Percentiles rank a stretch among this genome's conserved stretches.
phyloP scores from a whole-genome alignment of 2,888 invertebrate genomes.

The Tipula vernalis region DNA sequence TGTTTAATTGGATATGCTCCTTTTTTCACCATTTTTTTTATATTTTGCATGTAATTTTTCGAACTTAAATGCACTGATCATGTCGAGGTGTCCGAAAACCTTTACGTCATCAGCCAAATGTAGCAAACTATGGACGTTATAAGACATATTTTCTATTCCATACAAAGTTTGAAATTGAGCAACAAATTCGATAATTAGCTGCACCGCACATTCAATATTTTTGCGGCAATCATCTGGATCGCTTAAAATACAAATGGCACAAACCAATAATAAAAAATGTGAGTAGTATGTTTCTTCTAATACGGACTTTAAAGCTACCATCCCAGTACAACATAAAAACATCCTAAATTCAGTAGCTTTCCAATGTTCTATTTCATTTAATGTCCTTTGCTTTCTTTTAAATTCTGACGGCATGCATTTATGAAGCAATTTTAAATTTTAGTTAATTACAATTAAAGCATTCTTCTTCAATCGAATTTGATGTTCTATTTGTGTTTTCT shows the following conservation, averaged over 20 bases:
- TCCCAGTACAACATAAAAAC: not conserved
- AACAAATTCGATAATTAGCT: not conserved
- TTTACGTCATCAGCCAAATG: too few species aligned
- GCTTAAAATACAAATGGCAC: slow-evolving; percentile 1
- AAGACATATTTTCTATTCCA: not conserved
- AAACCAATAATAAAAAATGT: not conserved
- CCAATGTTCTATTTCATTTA: too few species aligned
- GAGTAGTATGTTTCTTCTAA: not conserved
- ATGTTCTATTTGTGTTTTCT: too few species aligned
- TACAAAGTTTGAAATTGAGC: not conserved
- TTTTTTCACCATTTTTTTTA: not conserved
- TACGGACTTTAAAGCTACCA: not conserved
- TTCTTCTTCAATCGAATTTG: too few species aligned
- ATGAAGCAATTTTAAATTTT: too few species aligned
- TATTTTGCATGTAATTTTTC: not conserved
- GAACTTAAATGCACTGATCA: too few species aligned
- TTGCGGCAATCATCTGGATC: not conserved
- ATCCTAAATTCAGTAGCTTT: too few species aligned
- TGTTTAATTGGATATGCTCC: not conserved
- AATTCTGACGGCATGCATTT: not conserved
- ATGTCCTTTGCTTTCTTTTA: not conserved
- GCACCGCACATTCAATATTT: not conserved
- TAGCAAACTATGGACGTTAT: not conserved
- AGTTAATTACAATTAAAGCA: too few species aligned
- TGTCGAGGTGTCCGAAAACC: too few species aligned